phyloP scores from a whole-genome alignment of 35 echinoderm and acorn worm species.

The Heliocidaris tuberculata region DNA sequence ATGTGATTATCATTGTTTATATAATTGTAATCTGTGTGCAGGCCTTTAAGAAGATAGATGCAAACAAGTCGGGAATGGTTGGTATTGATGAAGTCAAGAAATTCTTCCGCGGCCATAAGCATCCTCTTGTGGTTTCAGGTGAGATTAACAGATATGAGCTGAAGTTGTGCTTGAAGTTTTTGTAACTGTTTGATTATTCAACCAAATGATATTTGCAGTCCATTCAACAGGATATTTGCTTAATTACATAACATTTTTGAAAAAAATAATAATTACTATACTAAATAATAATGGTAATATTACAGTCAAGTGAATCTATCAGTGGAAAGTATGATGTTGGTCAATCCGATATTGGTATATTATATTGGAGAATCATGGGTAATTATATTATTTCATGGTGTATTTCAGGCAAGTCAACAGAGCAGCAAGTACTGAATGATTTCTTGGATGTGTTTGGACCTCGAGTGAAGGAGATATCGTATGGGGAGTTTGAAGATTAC shows the following conservation, averaged over 20 bases:
- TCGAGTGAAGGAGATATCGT: conserved; percentile 67
- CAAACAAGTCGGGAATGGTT: conserved; percentile 92
- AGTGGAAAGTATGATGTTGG: no score
- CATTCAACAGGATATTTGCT: no score
- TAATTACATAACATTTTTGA: no score
- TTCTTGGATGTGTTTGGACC: conserved; percentile 83
- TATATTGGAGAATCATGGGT: no score
- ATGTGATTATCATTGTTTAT: no score
- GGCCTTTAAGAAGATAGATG: conserved; percentile 95
- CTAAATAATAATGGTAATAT: no score
- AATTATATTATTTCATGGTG: no score
- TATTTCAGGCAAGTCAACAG: conserved; percentile 24
- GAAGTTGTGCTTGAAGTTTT: background rate
- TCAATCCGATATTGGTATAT: no score
- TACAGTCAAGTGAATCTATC: no score
- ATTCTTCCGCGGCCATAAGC: conserved; percentile 80
- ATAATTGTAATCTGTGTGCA: background rate
- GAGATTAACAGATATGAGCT: background rate
- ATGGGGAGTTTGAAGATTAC: conserved; percentile 94
- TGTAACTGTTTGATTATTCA: background rate
- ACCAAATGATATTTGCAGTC: no score
- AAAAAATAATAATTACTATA: no score
- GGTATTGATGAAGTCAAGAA: conserved; percentile 87
- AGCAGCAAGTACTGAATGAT: conserved; percentile 60
- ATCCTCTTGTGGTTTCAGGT: conserved; percentile 87